A percentile compares a stretch with the other conserved stretches of the same genome.
These are phyloP conservation scores for Macrophya alboannulata DNA, from an alignment of 2,888 invertebrate genomes.

Conservation along the genomic window DNA sequence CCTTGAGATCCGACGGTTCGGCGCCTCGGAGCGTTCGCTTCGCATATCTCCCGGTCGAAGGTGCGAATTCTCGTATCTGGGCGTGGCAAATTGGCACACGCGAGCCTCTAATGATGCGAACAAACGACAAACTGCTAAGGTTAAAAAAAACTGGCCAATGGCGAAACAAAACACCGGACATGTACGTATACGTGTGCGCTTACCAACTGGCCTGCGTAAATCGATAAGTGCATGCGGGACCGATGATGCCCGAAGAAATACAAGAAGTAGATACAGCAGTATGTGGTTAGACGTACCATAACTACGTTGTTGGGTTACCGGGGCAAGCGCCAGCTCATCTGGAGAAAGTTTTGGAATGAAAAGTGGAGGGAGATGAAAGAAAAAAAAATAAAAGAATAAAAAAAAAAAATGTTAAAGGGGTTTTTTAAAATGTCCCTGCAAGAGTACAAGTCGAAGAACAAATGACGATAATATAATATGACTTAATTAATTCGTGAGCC, in stretches of 20 bases:
- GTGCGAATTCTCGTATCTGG: conserved; percentile 75
- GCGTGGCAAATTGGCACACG: conserved; percentile 78
- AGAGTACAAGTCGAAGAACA: conserved; percentile 49
- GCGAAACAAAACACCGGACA: conserved; percentile 27
- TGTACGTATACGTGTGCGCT: background rate
- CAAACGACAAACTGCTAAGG: conserved; percentile 69
- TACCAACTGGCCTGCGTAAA: background rate
- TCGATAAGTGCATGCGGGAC: background rate
- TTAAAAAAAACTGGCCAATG: conserved; percentile 44
- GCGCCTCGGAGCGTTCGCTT: conserved; percentile 49
- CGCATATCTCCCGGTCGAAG: conserved; percentile 66
- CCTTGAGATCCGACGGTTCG: conserved; percentile 29
- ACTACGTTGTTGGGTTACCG: background rate
- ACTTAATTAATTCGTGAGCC: conserved; percentile 75
- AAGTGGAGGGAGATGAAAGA: conserved; percentile 26
- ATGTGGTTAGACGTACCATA: background rate
- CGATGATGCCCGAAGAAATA: background rate
- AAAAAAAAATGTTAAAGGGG: conserved; percentile 52
- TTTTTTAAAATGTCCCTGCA: conserved; percentile 62
- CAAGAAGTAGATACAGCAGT: background rate
- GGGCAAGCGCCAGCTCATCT: conserved; percentile 22
- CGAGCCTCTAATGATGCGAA: conserved; percentile 76
- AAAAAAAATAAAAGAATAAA: conserved; percentile 54
- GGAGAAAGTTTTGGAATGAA: conserved; percentile 45
- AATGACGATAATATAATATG: conserved; percentile 59